These are phyloP conservation scores for Entomobrya proxima DNA, from an alignment of 2,888 invertebrate species.

Conservation along the genomic window DNA sequence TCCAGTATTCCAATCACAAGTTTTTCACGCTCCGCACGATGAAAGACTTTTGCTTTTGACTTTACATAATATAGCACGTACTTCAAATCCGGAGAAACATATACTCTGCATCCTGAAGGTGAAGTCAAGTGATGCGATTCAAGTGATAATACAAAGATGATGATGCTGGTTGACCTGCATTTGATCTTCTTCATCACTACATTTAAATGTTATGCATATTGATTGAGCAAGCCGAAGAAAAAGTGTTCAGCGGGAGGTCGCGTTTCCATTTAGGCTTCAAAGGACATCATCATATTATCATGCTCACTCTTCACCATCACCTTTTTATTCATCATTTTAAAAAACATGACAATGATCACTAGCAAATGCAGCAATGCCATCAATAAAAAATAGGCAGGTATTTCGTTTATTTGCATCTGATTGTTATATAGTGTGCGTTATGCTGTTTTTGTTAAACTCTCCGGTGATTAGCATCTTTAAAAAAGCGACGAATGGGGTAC, in stretches of 20 bases:
- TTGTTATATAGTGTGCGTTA: neutral
- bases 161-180: slow-evolving; percentile 29
- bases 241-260: slow-evolving; percentile 35
- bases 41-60: neutral
- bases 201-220: slow-evolving; percentile 34
- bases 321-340: slow-evolving; percentile 12
- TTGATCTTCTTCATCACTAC: slow-evolving; percentile 21
- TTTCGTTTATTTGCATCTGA: slow-evolving; percentile 23
- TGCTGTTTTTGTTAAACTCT: neutral
- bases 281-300: slow-evolving; percentile 31
- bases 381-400: neutral
- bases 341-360: slow-evolving; percentile 2
- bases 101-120: too few species aligned
- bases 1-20: neutral
- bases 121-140: neutral
- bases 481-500: neutral
- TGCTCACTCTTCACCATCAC: slow-evolving; percentile 10
- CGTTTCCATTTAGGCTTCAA: slow-evolving; percentile 11
- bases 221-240: slow-evolving; percentile 24
- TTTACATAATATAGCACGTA: neutral
- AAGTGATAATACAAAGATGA: too few species aligned
- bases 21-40: slow-evolving; percentile 35
- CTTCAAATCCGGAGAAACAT: neutral
- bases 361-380: neutral
- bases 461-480: slow-evolving; percentile 25